Evolutionary conservation across 2,888 invertebrate species (phyloP), one percentile per base, ranked within the genome.

Genomic region (Leptopilina syphax): DNA sequence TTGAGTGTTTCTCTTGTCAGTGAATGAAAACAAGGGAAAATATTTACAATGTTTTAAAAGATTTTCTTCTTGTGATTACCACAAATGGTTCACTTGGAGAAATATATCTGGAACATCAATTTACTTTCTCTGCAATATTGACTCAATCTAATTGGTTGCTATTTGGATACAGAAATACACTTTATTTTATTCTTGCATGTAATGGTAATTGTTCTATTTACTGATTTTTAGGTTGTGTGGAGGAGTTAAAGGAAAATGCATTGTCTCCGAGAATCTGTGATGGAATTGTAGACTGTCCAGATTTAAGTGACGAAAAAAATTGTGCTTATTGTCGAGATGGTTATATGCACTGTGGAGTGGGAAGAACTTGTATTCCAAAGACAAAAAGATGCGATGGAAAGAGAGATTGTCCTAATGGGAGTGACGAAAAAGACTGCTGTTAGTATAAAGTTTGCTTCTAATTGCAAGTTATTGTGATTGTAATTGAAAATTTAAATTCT

Each of bases 361-460:
- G 96, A 77, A 93, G 96, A 79, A 94, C 94, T 47, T 98, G 98
- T 90, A 94, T 98, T 83, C 94, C 95, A 0, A 92, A 93, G 9
- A 93, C 93, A 78, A 94, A 95, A 85, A 94, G 96, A 81, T 98
- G 98, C 90, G 97, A 97, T 88, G 97, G 97, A 76, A 95, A 95
- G 78, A 93, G 94, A 0, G 97, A 98, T 92, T 98, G 98, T 88
- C 95, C 96, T 0, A 97, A 97, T 90, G 97, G 96, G 54, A 96
- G 96, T 84, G 98, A 98, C 87, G 98, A 98, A 91, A 94, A 95
- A 86, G 96, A 96, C 85, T 98, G 98, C 90, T 92, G 97, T 98
- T 92, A 95, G 96, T 95, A 82, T 80, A 54, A 34, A 54, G 1
- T 50, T 41, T 60, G 4, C 18, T 54, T 54, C n/a, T 76, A 63